These are phyloP conservation scores for Myotis yumanensis DNA, from an alignment of 2,113 vertebrate genomes.

Conservation along the genomic window DNA sequence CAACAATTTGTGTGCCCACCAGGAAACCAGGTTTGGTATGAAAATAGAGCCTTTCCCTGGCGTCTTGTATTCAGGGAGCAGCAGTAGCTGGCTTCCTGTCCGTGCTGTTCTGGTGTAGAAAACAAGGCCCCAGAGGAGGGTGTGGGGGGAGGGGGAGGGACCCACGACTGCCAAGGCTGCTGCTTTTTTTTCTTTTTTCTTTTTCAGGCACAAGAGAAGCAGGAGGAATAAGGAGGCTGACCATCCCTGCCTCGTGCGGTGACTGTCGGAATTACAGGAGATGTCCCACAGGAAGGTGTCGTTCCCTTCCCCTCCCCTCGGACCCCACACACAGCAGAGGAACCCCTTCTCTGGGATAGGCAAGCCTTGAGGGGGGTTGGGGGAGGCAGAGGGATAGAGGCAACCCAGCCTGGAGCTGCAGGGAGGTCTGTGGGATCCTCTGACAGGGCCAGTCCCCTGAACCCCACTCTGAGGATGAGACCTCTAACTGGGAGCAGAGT, in stretches of 20 bases:
- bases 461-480: not conserved
- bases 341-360: not conserved
- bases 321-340: not conserved
- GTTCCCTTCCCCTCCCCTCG: not conserved
- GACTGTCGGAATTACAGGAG: fast-evolving
- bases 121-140: not conserved
- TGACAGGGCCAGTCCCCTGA: no score
- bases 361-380: not conserved
- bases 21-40: slow-evolving; percentile 73
- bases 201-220: not conserved
- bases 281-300: not conserved
- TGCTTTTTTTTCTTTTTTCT: not conserved
- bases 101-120: not conserved
- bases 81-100: not conserved
- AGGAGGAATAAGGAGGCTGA: not conserved
- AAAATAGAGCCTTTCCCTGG: slow-evolving; percentile 68
- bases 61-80: not conserved
- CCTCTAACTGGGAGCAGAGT: no score
- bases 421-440: not conserved
- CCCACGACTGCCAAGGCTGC: not conserved
- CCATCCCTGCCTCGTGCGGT: fast-evolving
- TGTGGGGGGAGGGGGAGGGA: no score
- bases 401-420: not conserved
- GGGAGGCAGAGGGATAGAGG: not conserved
- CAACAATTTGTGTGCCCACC: slow-evolving; percentile 76